phyloP scores from a whole-genome alignment of 2,888 invertebrate species.

The Dasypogon diadema region DNA sequence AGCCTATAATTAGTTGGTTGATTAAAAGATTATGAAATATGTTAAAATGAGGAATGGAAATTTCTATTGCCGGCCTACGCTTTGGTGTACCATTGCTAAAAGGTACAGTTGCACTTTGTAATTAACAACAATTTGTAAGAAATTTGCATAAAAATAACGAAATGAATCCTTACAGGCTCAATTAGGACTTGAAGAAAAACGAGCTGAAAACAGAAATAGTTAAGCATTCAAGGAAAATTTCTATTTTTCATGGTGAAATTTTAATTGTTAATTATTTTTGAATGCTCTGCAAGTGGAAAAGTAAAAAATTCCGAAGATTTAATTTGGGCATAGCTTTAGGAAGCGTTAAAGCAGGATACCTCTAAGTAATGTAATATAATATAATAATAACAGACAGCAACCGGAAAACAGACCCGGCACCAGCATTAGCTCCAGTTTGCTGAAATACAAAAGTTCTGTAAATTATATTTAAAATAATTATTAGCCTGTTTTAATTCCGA shows the following conservation, averaged over 20 bases:
- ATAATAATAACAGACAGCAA: too few relatives aligned
- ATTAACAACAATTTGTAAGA: conserved; percentile 43
- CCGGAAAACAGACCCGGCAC: too few relatives aligned
- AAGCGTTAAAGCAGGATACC: too few relatives aligned
- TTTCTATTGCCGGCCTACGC: not conserved
- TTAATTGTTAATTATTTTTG: not conserved
- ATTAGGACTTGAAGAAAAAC: not conserved
- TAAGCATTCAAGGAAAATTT: not conserved
- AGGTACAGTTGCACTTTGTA: conserved; percentile 11
- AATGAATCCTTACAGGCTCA: not conserved
- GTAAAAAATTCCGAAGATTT: too few relatives aligned
- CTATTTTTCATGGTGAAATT: not conserved
- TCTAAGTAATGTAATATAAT: too few relatives aligned
- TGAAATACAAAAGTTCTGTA: too few relatives aligned
- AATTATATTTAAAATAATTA: too few relatives aligned
- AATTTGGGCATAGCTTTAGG: too few relatives aligned
- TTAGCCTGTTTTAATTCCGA: too few relatives aligned
- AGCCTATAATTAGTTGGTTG: conserved; percentile 16
- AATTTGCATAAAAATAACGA: conserved; percentile 22
- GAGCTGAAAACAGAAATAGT: not conserved
- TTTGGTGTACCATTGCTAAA: conserved; percentile 19
- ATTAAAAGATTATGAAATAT: conserved; percentile 27
- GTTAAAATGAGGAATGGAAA: conserved; percentile 35
- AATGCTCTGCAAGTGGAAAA: too few relatives aligned
- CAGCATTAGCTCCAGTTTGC: too few relatives aligned